Evolutionary conservation across 2,797 vertebrate species (phyloP).

Genomic region (Myiotriccus ornatus): DNA sequence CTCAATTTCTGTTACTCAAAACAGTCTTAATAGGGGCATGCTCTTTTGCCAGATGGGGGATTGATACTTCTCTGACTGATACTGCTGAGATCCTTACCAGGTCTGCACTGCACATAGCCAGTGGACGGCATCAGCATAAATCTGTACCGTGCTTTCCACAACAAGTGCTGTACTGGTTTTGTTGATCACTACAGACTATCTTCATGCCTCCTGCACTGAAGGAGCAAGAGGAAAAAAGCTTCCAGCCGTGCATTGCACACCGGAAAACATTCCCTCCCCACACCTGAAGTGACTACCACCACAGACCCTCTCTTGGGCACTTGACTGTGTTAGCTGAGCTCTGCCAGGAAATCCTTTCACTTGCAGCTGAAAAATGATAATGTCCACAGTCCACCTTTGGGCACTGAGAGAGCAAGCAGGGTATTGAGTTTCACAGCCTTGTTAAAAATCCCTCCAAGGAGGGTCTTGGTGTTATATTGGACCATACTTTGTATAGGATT

Average conservation of each 20-base stretch:
- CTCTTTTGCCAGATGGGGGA: not conserved
- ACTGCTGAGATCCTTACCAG: not conserved
- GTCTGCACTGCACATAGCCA: not conserved
- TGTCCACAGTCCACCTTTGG: not conserved
- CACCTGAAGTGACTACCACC: not conserved
- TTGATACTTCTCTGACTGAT: not conserved
- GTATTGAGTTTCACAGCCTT: not conserved
- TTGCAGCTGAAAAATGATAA: not conserved
- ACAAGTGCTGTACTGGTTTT: not conserved
- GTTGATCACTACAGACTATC: not conserved
- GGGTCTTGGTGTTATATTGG: not conserved
- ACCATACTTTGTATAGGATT: not conserved
- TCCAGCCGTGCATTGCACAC: not conserved
- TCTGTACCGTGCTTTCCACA: not conserved
- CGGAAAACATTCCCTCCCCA: not conserved
- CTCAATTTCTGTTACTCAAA: not conserved
- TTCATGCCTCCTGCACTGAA: not conserved
- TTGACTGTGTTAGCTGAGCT: not conserved
- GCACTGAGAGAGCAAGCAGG: not conserved
- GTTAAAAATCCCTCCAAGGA: not conserved
- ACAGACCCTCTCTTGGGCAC: rapidly evolving
- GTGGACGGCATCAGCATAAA: not conserved
- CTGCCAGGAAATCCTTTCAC: not conserved
- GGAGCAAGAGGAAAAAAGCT: not conserved
- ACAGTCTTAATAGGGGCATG: not conserved